Evolutionary conservation across 2,888 invertebrate species (phyloP).

Genomic region (Coecobrya sp.): DNA sequence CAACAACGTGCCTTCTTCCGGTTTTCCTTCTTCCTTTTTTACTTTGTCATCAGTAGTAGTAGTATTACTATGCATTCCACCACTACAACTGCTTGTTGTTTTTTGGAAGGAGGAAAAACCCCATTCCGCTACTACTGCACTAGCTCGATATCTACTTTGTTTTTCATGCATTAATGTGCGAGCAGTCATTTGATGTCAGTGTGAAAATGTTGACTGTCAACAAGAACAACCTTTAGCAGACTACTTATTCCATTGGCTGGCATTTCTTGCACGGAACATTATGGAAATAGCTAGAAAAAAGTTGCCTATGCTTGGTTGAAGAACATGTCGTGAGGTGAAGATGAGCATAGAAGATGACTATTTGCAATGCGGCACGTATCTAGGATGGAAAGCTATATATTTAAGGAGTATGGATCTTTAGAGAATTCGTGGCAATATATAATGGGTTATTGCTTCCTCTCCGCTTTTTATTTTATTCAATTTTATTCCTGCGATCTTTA

Average conservation of each 20-base stretch:
- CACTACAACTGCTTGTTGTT: not conserved
- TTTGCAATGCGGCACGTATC: no score
- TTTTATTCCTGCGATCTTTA: no score
- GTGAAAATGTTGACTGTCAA: slow-evolving; percentile 75
- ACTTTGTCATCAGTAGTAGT: not conserved
- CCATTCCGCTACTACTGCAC: not conserved
- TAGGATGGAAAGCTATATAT: no score
- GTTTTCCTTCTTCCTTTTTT: slow-evolving; percentile 62
- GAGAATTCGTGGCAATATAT: not conserved
- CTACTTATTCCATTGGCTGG: no score
- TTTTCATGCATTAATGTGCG: slow-evolving; percentile 37
- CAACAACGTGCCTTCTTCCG: slow-evolving; percentile 68
- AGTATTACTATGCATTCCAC: not conserved
- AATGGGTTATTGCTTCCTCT: slow-evolving; percentile 7
- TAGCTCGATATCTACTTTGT: not conserved
- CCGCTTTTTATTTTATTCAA: not conserved
- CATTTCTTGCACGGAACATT: not conserved
- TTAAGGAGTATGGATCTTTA: not conserved
- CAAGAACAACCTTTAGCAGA: slow-evolving; percentile 11
- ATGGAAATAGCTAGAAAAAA: not conserved
- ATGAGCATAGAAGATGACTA: no score
- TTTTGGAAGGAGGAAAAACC: not conserved
- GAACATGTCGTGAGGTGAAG: no score
- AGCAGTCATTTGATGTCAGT: slow-evolving; percentile 67
- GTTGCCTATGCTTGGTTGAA: no score